These are phyloP conservation scores for Xiphophorus couchianus DNA, from an alignment of 2,113 vertebrate species.

Conservation along the genomic window DNA sequence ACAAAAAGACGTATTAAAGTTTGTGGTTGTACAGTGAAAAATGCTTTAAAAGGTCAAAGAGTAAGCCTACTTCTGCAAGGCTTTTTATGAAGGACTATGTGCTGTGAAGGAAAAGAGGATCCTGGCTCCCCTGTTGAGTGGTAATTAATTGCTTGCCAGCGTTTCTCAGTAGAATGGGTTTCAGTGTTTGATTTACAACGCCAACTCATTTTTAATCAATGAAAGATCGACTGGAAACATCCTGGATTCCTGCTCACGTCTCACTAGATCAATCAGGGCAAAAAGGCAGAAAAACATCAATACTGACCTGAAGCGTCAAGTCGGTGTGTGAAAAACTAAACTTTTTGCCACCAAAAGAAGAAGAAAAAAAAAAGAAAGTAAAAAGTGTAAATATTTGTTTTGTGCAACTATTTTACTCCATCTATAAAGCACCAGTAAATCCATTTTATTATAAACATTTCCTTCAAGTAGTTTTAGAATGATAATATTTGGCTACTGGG, in stretches of 20 bases:
- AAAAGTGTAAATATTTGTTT: not conserved
- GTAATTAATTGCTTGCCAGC: not conserved
- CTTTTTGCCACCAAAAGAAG: conserved; percentile 2
- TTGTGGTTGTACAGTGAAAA: not conserved
- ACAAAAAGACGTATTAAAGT: not conserved
- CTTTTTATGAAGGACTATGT: not conserved
- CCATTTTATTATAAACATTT: not conserved
- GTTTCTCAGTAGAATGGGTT: not conserved
- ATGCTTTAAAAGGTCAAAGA: not conserved
- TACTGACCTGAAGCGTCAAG: conserved; percentile 31
- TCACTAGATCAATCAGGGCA: conserved; percentile 36
- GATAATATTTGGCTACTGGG: not conserved
- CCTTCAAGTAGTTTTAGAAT: not conserved
- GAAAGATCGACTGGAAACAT: conserved; percentile 50
- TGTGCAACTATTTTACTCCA: not conserved
- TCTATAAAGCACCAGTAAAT: not conserved
- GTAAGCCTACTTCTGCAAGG: not conserved
- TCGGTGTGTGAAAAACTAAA: conserved; percentile 7
- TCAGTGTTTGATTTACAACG: not conserved
- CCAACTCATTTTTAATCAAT: conserved; percentile 36
- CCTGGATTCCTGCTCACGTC: conserved; percentile 35
- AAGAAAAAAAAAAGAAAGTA: too few relatives aligned
- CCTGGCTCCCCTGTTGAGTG: not conserved
- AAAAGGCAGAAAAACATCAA: conserved; percentile 49
- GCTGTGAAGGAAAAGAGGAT: not conserved